Conservation (phyloP, 1,140 invertebrate genomes). For the Drosophila tani region DNA sequence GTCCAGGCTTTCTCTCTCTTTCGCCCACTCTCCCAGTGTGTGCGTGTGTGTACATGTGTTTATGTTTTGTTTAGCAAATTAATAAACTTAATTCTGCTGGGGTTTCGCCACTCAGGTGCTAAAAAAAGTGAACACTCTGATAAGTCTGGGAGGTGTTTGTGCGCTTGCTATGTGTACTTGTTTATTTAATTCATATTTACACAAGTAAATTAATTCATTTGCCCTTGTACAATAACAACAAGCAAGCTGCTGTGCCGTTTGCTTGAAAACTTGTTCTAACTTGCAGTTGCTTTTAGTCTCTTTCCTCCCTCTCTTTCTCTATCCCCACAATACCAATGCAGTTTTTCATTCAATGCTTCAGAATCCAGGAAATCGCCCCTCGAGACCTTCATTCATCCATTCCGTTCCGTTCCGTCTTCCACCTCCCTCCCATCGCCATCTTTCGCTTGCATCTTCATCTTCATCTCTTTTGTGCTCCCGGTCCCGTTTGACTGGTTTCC, state of each 20-base stretch:
- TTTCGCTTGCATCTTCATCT: slow-evolving; percentile 38
- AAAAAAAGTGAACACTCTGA: slow-evolving; percentile 52
- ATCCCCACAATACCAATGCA: slow-evolving; percentile 38
- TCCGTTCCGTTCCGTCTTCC: slow-evolving; percentile 46
- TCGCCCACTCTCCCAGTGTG: slow-evolving; percentile 5
- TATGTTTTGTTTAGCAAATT: slow-evolving; percentile 76
- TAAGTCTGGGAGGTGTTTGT: slow-evolving; percentile 31
- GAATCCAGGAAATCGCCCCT: slow-evolving; percentile 44
- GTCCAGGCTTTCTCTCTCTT: slow-evolving; percentile 23
- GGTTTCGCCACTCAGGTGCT: slow-evolving; percentile 58
- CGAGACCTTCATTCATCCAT: slow-evolving; percentile 57
- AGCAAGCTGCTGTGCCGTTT: slow-evolving; percentile 14
- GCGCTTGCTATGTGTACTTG: slow-evolving; percentile 39
- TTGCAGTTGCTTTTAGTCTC: slow-evolving; percentile 16
- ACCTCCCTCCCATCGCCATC: slow-evolving; percentile 13
- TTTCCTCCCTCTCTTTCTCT: slow-evolving; percentile 24
- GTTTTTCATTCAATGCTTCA: slow-evolving; percentile 55
- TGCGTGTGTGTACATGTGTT: slow-evolving; percentile 52
- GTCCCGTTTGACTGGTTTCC: slow-evolving; percentile 77
- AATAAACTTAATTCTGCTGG: slow-evolving; percentile 60
- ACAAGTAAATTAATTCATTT: slow-evolving; percentile 69
- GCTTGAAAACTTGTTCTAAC: slow-evolving; percentile 42
- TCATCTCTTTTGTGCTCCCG: slow-evolving; percentile 26
- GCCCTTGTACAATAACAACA: slow-evolving; percentile 71
- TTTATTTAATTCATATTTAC: slow-evolving; percentile 74